These are phyloP conservation scores for Lophura swinhoii DNA, from an alignment of 2,797 vertebrate species.

Conservation along the genomic window DNA sequence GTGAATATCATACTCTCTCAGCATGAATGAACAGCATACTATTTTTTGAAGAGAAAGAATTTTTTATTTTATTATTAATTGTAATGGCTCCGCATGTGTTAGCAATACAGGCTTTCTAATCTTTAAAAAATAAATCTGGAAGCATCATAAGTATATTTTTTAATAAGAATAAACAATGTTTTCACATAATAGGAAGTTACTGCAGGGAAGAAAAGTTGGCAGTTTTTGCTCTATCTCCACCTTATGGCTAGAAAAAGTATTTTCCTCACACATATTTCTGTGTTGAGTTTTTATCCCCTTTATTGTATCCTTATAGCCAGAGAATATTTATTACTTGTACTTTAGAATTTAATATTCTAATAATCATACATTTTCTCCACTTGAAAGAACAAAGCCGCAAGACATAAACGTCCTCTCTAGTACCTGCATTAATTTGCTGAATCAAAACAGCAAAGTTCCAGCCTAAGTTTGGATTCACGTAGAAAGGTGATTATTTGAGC, in stretches of 20 bases:
- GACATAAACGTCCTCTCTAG: neutral
- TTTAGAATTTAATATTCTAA: neutral
- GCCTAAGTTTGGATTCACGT: neutral
- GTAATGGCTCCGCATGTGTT: neutral
- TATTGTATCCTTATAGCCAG: neutral
- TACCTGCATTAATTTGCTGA: neutral
- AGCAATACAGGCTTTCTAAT: neutral
- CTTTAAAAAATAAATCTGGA: neutral
- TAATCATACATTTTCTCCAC: neutral
- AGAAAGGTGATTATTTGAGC: neutral
- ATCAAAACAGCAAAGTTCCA: neutral
- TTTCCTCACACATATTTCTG: neutral
- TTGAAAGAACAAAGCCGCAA: neutral
- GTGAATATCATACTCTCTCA: neutral
- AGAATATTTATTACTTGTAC: neutral
- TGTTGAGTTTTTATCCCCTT: neutral
- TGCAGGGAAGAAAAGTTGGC: neutral
- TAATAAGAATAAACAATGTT: neutral
- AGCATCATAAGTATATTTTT: neutral
- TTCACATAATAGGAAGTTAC: neutral
- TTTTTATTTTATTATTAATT: neutral
- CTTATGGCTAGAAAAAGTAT: constrained; percentile 70
- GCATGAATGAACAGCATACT: neutral
- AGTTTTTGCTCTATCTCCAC: constrained; percentile 73
- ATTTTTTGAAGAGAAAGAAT: neutral